Conservation (phyloP, 2,113 vertebrate genomes). For the Trinectes maculatus region DNA sequence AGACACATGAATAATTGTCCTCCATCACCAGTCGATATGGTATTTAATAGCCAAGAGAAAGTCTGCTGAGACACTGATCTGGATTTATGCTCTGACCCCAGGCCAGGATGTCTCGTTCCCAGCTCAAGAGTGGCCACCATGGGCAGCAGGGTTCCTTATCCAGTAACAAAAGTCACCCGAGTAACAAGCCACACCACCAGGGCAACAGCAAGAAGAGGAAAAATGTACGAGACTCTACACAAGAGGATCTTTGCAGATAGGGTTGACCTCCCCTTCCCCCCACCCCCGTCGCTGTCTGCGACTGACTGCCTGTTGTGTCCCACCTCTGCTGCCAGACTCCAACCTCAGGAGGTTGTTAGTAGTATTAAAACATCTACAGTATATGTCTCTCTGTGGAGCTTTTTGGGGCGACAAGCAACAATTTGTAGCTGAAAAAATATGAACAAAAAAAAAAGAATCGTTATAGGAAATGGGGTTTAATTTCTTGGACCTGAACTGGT, state of each 20-base stretch:
- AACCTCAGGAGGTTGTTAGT: constrained; percentile 63
- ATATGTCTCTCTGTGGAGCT: constrained; percentile 40
- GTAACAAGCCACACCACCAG: constrained; percentile 90
- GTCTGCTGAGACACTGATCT: background rate
- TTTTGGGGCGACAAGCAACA: constrained; percentile 58
- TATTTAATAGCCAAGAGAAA: background rate
- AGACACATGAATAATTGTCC: too few species aligned
- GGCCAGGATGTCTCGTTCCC: constrained; percentile 87
- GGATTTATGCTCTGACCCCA: constrained; percentile 59
- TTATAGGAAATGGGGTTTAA: constrained; percentile 53
- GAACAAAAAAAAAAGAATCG: constrained; percentile 48
- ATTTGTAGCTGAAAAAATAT: constrained; percentile 66
- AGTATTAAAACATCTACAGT: constrained; percentile 55
- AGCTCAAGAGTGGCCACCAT: constrained; percentile 90
- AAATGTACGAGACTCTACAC: constrained; percentile 90
- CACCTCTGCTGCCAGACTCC: constrained; percentile 63
- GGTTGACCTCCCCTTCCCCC: constrained; percentile 31
- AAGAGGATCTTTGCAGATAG: constrained; percentile 97
- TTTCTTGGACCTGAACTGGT: constrained; percentile 71
- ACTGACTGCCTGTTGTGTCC: constrained; percentile 58
- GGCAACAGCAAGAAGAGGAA: constrained; percentile 96
- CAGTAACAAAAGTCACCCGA: constrained; percentile 88
- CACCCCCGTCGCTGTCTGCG: constrained; percentile 47
- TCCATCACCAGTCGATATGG: background rate
- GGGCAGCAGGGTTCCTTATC: constrained; percentile 86